These are phyloP conservation scores for Macaria liturata DNA, from an alignment of 2,888 invertebrate genomes.

Conservation along the genomic window DNA sequence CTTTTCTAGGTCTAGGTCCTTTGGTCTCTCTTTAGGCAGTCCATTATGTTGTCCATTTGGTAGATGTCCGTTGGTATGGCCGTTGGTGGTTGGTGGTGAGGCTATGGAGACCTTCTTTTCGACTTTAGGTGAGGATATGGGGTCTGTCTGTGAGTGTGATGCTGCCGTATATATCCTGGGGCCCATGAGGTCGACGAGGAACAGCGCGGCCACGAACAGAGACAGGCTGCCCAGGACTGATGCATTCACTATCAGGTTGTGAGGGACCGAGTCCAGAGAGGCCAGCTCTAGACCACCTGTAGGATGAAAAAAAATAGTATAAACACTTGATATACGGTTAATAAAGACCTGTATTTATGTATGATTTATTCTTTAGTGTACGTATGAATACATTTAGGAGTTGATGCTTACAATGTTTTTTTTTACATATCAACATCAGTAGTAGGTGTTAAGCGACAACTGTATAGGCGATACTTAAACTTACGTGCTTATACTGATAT, in stretches of 20 bases:
- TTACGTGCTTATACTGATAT: no score
- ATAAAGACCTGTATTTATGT: no score
- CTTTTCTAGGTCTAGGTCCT: slow-evolving; percentile 63
- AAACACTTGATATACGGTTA: neutral
- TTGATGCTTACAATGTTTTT: no score
- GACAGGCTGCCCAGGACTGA: slow-evolving; percentile 87
- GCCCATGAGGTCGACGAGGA: slow-evolving; percentile 86
- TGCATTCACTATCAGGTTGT: slow-evolving; percentile 87
- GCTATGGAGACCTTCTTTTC: slow-evolving; percentile 66
- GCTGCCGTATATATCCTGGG: slow-evolving; percentile 75
- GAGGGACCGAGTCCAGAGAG: slow-evolving; percentile 87
- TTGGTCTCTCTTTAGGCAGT: slow-evolving; percentile 60
- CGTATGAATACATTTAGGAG: no score
- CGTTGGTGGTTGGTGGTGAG: slow-evolving; percentile 48
- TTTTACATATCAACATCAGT: no score
- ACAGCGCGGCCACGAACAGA: slow-evolving; percentile 86
- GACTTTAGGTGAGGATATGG: slow-evolving; percentile 50
- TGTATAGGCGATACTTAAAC: no score
- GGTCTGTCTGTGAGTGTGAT: slow-evolving; percentile 70
- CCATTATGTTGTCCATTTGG: slow-evolving; percentile 16
- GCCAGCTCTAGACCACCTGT: slow-evolving; percentile 87
- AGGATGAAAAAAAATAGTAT: slow-evolving; percentile 11
- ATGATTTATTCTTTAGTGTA: no score
- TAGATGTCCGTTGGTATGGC: slow-evolving; percentile 47
- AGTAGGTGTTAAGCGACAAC: no score